Evolutionary conservation across 1,140 invertebrate species (phyloP), one percentile per base, ranked within the genome.

Genomic region (Lucilia cuprina): DNA sequence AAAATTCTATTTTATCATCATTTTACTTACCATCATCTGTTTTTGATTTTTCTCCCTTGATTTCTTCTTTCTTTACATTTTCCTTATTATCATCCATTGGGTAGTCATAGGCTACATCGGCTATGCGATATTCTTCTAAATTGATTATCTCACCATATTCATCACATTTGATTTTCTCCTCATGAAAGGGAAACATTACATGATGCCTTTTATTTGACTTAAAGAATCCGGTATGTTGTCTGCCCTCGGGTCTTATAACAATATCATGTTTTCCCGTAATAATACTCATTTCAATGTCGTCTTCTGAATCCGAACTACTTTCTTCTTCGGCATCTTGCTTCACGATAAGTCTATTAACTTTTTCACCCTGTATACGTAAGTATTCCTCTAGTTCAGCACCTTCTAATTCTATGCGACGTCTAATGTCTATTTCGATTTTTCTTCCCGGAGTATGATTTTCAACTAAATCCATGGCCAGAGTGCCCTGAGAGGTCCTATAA

Each of bases 71-170:
- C 25, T 91, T 90, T 0, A 91, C 86, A 80, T 95, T 95, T 88
- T 96, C 95, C 88, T 96, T 95, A 84, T 95, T 95, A 70, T 96
- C 96, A 49, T 93, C 92, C 0, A 94, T 91, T 3, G 78, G 83
- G 5, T 75, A 55, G 47, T 92, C 92, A 41, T 90, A 85, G 12
- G 85, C 77, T 13, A 89, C 83, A 86, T 98, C 97, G 3, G 95
- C 94, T 83, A 97, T 93, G 88, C 95, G 95, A 89, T 97, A 98
- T 91, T 98, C 97, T 93, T 98, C 97, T 9, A 96, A 94, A 91
- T 96, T 95, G 47, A 99, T 97, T 75, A 98, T 95, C 93, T 99
- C 98, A 0, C 98, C 98, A 91, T 99, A 99, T 89, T 99, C 97
- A 88, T 99, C 98, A 89, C 94, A 95, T 91, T 98, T 96, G 0